Conservation (phyloP, 2,888 invertebrate species). For the Luffia ferchaultella region DNA sequence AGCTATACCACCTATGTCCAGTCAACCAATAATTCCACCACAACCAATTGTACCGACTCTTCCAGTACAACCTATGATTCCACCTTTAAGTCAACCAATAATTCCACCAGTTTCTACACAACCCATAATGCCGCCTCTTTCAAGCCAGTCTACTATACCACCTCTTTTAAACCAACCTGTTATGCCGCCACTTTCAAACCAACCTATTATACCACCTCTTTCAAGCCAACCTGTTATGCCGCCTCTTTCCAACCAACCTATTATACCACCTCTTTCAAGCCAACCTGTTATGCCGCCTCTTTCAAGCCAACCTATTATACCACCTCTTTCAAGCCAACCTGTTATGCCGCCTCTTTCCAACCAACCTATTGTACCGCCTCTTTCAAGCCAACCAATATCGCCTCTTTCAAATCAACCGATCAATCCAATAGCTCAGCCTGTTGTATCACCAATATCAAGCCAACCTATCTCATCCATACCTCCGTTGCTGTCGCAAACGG, state of each 20-base stretch:
- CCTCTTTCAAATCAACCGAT: constrained; percentile 20
- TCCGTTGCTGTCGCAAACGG: neutral
- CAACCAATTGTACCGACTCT: constrained; percentile 14
- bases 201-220: neutral
- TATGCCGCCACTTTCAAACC: constrained; percentile 12
- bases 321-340: constrained; percentile 21
- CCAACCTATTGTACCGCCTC: constrained; percentile 23
- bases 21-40: constrained; percentile 1
- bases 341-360: constrained; percentile 17
- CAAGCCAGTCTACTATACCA: constrained; percentile 17
- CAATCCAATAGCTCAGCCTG: too few relatives aligned
- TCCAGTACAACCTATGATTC: constrained; percentile 6
- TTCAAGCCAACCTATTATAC: constrained; percentile 6
- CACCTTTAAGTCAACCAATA: constrained; percentile 19
- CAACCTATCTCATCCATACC: neutral
- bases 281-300: constrained; percentile 14
- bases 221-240: neutral
- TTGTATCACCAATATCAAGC: constrained; percentile 9
- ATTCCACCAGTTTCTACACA: constrained; percentile 19
- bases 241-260: too few relatives aligned
- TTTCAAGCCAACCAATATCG: constrained; percentile 16
- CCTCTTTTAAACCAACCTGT: constrained; percentile 19
- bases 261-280: too few relatives aligned
- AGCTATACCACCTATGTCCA: neutral
- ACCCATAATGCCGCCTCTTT: constrained; percentile 22